These are phyloP conservation scores for Metallyticus violacea DNA, from an alignment of 2,888 invertebrate genomes.

Conservation along the genomic window DNA sequence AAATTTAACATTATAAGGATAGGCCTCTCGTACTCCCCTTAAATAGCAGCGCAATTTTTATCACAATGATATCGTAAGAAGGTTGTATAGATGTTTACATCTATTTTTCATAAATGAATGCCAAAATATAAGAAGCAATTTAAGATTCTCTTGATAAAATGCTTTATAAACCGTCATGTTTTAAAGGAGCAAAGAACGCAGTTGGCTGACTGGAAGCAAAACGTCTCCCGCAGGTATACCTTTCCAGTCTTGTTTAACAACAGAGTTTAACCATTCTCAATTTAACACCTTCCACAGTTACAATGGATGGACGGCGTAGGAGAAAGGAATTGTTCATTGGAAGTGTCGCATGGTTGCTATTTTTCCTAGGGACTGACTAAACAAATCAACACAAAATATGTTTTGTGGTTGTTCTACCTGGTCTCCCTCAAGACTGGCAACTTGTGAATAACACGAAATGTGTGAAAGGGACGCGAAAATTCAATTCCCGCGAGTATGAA, in stretches of 20 bases:
- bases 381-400: neutral
- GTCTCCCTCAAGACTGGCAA: neutral
- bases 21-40: too few species aligned
- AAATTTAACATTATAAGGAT: too few species aligned
- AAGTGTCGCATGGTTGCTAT: neutral
- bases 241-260: neutral
- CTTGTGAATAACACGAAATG: neutral
- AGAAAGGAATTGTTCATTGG: neutral
- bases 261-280: accelerated
- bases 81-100: too few species aligned
- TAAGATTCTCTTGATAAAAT: too few species aligned
- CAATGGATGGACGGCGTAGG: neutral
- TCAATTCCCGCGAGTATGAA: slow-evolving; percentile 4
- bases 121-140: too few species aligned
- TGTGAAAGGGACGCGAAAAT: neutral
- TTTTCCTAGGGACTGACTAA: neutral
- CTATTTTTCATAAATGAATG: too few species aligned
- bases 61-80: too few species aligned
- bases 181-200: too few species aligned
- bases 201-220: too few species aligned
- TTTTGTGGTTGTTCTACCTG: neutral
- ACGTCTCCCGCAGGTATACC: too few species aligned
- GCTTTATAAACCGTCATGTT: too few species aligned
- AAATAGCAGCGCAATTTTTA: too few species aligned
- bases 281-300: neutral